These are phyloP conservation scores for Cotesia chilonis DNA, from an alignment of 1,140 invertebrate species.

Conservation along the genomic window DNA sequence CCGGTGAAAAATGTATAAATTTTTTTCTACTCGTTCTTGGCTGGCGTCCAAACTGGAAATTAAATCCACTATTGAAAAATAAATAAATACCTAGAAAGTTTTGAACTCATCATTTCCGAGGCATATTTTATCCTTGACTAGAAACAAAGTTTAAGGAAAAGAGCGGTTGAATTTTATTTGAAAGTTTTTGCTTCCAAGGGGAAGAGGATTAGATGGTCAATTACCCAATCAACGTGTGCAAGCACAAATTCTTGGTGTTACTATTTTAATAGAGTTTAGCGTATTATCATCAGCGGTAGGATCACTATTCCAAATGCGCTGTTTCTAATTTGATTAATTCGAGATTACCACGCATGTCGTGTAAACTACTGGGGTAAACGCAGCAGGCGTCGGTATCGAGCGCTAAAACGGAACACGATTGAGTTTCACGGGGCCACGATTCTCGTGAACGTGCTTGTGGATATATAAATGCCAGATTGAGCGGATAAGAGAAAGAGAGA, in stretches of 20 bases:
- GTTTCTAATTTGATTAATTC: conserved; percentile 39
- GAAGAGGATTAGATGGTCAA: too few species aligned
- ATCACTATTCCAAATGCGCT: neutral
- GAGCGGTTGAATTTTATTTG: too few species aligned
- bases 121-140: too few species aligned
- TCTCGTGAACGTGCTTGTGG: conserved; percentile 2
- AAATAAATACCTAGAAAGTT: too few species aligned
- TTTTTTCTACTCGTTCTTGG: conserved; percentile 30
- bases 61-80: conserved; percentile 35
- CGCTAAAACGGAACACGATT: conserved; percentile 32
- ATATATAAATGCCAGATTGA: conserved; percentile 18
- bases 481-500: conserved; percentile 10
- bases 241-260: neutral
- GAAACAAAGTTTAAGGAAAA: too few species aligned
- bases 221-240: too few species aligned
- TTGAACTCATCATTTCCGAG: too few species aligned
- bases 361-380: conserved; percentile 21
- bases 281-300: neutral
- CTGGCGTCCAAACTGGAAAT: conserved; percentile 42
- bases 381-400: conserved; percentile 16
- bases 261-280: conserved; percentile 15
- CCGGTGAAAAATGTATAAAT: neutral
- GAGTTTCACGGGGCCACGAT: conserved; percentile 31
- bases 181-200: too few species aligned
- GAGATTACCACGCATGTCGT: conserved; percentile 35